Base-by-base conservation (phyloP, 2,888 invertebrate genomes). In the Torymus texanus region DNA sequence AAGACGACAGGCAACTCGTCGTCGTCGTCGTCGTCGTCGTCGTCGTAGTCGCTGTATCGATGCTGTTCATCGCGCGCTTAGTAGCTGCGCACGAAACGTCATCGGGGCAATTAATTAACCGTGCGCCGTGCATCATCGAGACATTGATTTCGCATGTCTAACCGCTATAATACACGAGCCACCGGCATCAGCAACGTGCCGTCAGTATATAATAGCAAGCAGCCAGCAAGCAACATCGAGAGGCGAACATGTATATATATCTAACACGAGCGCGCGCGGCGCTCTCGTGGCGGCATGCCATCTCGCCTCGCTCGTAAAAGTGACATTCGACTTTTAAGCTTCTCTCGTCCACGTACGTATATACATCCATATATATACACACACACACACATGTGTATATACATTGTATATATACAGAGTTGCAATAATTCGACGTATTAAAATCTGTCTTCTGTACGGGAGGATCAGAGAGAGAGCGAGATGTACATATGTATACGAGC, bases 361-460 rank as follows among this genome's bases (percentile, higher is more conserved):
- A 14, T 41, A 53, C 3, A 65, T 21, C 3, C 41, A 8, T 41
- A 0, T 8, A 41, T n/a, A n/a, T 16, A 50, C 50, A 18, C 13
- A 24, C 13, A 29, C 4, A 18, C 4, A 51, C 24, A 4, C 4
- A 18, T 4, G 50, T 21, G 1, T n/a, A n/a, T 41, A 50, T 63
- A 51, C 14, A 24, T 13, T 41, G 21, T 21, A 55, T 53, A 16
- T 29, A 72, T 41, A 63, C 55, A 55, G 59, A 58, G 66, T 65
- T 74, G 65, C 50, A 66, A 74, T 72, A 74, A 66, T 66, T 66
- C 68, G 75, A 18, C 68, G 68, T 29, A 74, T 82, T 82, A 83
- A 83, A 84, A 83, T 83, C 84, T 82, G 79, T 85, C 82, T 82
- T n/a, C n/a, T n/a, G n/a, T n/a, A n/a, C n/a, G n/a, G n/a, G n/a